Conservation (phyloP, 2,113 vertebrate genomes). For the Microcebus lehilahytsara region DNA sequence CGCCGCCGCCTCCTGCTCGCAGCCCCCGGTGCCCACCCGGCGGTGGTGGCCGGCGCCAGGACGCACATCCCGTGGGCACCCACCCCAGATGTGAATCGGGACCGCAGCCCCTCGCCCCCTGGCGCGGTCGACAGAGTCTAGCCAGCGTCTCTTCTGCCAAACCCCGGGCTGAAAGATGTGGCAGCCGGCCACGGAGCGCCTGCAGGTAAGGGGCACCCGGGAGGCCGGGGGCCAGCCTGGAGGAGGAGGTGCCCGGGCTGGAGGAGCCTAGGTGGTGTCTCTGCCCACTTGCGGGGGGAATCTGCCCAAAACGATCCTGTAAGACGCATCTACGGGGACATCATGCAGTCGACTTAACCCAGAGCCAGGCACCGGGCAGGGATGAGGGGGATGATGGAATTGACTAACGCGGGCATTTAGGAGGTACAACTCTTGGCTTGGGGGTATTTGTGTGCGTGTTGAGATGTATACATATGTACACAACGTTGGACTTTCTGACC, state of each 20-base stretch:
- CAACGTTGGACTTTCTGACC: background rate
- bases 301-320: background rate
- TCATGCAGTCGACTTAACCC: background rate
- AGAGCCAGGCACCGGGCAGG: background rate
- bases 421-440: conserved; percentile 61
- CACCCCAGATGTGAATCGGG: conserved; percentile 86
- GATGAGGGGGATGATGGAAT: background rate
- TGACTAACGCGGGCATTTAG: background rate
- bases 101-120: background rate
- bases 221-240: conserved; percentile 38
- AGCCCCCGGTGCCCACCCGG: conserved; percentile 1
- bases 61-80: conserved; percentile 34
- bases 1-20: background rate
- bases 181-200: conserved; percentile 95
- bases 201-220: conserved; percentile 89
- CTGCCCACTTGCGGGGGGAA: background rate
- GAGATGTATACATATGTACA: background rate
- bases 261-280: background rate
- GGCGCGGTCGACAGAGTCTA: conserved; percentile 27
- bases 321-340: background rate
- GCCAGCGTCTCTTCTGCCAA: conserved; percentile 16
- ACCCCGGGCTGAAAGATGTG: conserved; percentile 88
- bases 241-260: conserved; percentile 16
- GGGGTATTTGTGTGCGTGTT: background rate
- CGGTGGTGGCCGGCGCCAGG: conserved; percentile 9